Percentiles rank a stretch among this genome's conserved stretches.
phyloP scores from a whole-genome alignment of 2,888 invertebrate genomes.

The Nemoura dubitans region DNA sequence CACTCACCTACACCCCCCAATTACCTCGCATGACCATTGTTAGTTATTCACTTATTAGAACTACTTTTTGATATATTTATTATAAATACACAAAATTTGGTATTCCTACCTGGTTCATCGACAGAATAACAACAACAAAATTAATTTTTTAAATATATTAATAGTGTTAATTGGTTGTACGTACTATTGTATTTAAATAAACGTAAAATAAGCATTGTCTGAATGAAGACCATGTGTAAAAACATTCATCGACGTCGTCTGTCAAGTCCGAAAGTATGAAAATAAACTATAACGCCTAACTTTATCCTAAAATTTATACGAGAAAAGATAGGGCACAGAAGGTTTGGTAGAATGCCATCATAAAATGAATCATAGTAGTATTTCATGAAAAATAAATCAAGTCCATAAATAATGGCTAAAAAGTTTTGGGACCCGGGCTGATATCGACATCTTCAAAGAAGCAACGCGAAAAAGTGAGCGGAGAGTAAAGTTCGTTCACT shows the following conservation, averaged over 20 bases:
- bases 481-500: background rate
- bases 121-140: slow-evolving; percentile 12
- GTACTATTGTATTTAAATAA: background rate
- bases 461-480: background rate
- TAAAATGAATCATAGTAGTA: background rate
- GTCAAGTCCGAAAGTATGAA: background rate
- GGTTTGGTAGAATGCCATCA: slow-evolving; percentile 5
- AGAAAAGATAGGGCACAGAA: background rate
- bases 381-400: background rate
- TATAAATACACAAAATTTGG: background rate
- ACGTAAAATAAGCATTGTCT: background rate
- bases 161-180: background rate
- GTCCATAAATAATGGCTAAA: background rate
- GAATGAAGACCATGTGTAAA: background rate
- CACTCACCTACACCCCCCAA: slow-evolving; percentile 10
- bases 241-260: background rate
- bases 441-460: background rate
- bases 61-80: background rate
- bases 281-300: background rate
- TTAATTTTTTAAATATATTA: background rate
- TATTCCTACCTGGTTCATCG: slow-evolving; percentile 2
- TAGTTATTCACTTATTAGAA: slow-evolving; percentile 24
- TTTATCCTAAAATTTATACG: background rate
- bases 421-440: background rate
- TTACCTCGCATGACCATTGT: slow-evolving; percentile 33